These are phyloP conservation scores for Pipa parva DNA, from an alignment of 2,113 vertebrate species.

Conservation along the genomic window DNA sequence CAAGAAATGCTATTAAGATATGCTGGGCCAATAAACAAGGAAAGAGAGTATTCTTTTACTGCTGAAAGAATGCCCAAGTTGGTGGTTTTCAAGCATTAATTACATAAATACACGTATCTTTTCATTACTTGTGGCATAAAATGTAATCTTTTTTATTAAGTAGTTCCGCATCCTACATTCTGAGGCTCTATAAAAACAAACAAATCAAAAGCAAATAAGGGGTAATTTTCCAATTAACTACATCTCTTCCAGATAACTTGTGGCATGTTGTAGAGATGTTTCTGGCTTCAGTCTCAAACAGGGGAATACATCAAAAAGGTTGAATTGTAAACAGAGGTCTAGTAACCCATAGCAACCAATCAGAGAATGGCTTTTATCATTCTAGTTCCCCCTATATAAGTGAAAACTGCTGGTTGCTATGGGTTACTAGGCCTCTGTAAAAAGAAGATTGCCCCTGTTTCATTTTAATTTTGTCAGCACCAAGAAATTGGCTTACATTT, in stretches of 20 bases:
- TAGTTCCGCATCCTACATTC: background rate
- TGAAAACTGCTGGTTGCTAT: too few species aligned
- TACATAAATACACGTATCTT: slow-evolving; percentile 31
- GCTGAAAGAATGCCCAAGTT: slow-evolving; percentile 2
- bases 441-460: too few species aligned
- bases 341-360: too few species aligned
- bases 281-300: too few species aligned
- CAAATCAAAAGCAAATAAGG: background rate
- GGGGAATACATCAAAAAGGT: too few species aligned
- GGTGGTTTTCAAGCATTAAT: slow-evolving; percentile 24
- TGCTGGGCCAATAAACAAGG: slow-evolving; percentile 27
- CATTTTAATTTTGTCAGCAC: too few species aligned
- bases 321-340: too few species aligned
- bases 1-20: slow-evolving; percentile 34
- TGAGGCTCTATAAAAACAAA: slow-evolving; percentile 5
- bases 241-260: background rate
- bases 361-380: too few species aligned
- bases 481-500: too few species aligned
- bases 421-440: too few species aligned
- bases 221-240: background rate
- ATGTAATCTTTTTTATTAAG: slow-evolving; percentile 26
- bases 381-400: too few species aligned
- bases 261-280: too few species aligned
- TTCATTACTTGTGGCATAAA: slow-evolving; percentile 23
- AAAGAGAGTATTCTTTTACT: slow-evolving; percentile 21